These are phyloP conservation scores for Sepioteuthis lessoniana DNA, from an alignment of 2,888 invertebrate species.

Conservation along the genomic window DNA sequence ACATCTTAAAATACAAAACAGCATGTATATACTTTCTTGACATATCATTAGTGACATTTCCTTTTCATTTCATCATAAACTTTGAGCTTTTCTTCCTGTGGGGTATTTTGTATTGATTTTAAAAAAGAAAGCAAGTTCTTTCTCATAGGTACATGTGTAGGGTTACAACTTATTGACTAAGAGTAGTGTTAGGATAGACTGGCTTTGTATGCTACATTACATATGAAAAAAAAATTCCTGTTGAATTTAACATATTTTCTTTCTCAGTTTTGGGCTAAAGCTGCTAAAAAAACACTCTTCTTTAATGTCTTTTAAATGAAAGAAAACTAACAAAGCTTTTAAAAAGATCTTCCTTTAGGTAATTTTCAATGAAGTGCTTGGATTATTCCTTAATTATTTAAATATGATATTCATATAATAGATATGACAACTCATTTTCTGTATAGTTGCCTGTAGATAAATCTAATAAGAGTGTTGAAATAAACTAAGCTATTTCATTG, in stretches of 20 bases:
- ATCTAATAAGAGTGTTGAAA: neutral
- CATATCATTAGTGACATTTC: slow-evolving; percentile 23
- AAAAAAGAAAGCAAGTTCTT: neutral
- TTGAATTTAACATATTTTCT: neutral
- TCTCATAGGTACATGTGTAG: neutral
- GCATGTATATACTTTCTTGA: neutral
- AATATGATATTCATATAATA: neutral
- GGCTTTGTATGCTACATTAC: neutral
- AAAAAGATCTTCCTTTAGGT: neutral
- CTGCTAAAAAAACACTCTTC: neutral
- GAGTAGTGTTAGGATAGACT: neutral
- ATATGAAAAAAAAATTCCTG: neutral
- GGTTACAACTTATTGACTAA: neutral
- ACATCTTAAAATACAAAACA: neutral
- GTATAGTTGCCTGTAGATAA: neutral
- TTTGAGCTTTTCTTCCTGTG: neutral
- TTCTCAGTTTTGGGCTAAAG: neutral
- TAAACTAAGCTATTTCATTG: neutral
- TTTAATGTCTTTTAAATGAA: neutral
- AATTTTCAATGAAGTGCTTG: neutral
- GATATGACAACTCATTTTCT: too few species aligned
- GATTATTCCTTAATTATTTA: neutral
- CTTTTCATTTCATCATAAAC: slow-evolving; percentile 8
- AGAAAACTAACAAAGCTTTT: neutral
- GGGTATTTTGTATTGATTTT: neutral